Conservation (phyloP, 2,797 vertebrate genomes). For the Microctenopoma stevenorrisi region DNA sequence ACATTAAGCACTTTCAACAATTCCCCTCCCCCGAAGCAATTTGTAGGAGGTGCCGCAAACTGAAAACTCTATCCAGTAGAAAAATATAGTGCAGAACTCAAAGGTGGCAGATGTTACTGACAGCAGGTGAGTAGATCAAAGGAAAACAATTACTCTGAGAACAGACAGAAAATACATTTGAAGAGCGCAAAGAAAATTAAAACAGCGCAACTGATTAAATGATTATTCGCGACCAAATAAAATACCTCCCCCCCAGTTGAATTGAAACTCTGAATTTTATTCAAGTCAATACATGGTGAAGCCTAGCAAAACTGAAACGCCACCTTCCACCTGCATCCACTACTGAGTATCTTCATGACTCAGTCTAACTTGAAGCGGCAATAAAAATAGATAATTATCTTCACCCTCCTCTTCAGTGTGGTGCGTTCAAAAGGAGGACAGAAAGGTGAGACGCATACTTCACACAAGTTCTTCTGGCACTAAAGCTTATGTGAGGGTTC, state of each 20-base stretch:
- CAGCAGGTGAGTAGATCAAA: slow-evolving; percentile 38
- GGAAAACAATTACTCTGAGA: slow-evolving; percentile 41
- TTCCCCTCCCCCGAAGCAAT: not conserved
- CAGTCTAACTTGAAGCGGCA: slow-evolving; percentile 52
- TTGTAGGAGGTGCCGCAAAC: slow-evolving; percentile 20
- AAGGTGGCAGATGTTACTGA: slow-evolving; percentile 27
- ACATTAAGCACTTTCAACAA: slow-evolving; percentile 29
- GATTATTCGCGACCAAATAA: slow-evolving; percentile 67
- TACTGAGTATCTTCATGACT: slow-evolving; percentile 56
- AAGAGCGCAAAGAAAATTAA: slow-evolving; percentile 39
- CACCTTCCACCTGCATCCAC: slow-evolving; percentile 21
- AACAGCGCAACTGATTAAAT: slow-evolving; percentile 52
- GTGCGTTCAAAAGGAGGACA: slow-evolving; percentile 51
- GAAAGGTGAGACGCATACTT: slow-evolving; percentile 50
- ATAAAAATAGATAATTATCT: slow-evolving; percentile 53
- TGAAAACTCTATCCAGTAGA: slow-evolving; percentile 9
- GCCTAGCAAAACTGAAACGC: slow-evolving; percentile 49
- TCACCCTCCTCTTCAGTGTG: slow-evolving; percentile 64
- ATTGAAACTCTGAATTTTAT: slow-evolving; percentile 84
- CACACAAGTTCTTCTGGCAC: slow-evolving; percentile 57
- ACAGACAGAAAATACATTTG: slow-evolving; percentile 36
- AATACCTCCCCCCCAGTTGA: slow-evolving; percentile 67
- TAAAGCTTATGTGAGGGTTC: slow-evolving; percentile 70
- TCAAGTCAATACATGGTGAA: slow-evolving; percentile 79
- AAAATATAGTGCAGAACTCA: slow-evolving; percentile 29